These are phyloP conservation scores for Dendroctonus ponderosae DNA, from an alignment of 1,140 invertebrate genomes.

Conservation along the genomic window DNA sequence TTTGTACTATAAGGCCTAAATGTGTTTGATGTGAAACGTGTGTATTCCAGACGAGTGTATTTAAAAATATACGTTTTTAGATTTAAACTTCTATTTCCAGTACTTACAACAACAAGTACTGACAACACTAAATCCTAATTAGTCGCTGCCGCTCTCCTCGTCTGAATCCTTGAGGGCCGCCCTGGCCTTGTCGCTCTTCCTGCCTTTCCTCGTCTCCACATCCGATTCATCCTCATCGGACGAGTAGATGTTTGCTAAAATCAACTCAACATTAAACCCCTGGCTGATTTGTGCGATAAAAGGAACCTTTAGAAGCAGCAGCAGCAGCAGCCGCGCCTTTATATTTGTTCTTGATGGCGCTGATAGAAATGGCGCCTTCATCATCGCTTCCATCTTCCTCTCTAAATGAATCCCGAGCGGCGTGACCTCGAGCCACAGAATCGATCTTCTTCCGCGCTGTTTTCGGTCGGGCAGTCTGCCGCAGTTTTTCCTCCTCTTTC, in stretches of 20 bases:
- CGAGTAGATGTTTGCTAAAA: constrained; percentile 70
- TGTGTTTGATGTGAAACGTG: no score
- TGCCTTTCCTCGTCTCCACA: constrained; percentile 73
- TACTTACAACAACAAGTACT: no score
- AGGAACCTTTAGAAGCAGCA: constrained; percentile 27
- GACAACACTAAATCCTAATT: constrained; percentile 10
- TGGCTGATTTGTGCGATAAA: constrained; percentile 5
- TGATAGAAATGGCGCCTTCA: constrained; percentile 85
- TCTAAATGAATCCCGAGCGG: constrained; percentile 50
- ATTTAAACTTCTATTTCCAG: no score
- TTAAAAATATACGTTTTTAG: no score
- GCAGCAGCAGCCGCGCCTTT: constrained; percentile 60
- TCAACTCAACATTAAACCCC: constrained; percentile 10
- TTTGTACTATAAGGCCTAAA: no score
- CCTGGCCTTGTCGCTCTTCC: constrained; percentile 76
- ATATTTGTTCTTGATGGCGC: constrained; percentile 94
- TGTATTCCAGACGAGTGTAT: no score
- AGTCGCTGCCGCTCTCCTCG: constrained; percentile 28
- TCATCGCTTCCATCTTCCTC: constrained; percentile 87
- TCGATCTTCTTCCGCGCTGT: constrained; percentile 63
- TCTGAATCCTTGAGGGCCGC: constrained; percentile 76
- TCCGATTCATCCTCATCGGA: constrained; percentile 89
- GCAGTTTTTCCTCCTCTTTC: constrained; percentile 92
- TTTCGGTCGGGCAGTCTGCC: constrained; percentile 75
- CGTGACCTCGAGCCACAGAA: constrained; percentile 52